A percentile compares a stretch with the other conserved stretches of the same genome.
These are phyloP conservation scores for Aporophyla lueneburgensis DNA, from an alignment of 2,888 invertebrate genomes.

Conservation along the genomic window DNA sequence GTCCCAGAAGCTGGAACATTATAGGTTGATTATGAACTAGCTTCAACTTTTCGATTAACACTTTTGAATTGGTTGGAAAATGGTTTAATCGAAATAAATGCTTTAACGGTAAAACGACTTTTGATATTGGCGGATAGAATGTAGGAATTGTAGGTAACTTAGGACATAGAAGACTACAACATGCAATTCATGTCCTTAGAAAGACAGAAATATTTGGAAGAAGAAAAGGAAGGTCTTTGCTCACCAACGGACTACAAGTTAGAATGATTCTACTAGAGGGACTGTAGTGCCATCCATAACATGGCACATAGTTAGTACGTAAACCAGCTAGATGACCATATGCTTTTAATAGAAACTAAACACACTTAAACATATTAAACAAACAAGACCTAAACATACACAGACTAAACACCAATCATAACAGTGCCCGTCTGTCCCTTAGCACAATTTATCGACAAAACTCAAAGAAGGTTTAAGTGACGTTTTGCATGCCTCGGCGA, in stretches of 20 bases:
- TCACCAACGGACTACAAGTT: too few species aligned
- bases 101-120: not conserved
- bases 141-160: not conserved
- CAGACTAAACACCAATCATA: conserved; percentile 9
- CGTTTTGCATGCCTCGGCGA: conserved; percentile 39
- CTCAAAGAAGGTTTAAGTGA: conserved; percentile 15
- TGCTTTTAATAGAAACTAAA: not conserved
- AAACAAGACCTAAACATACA: not conserved
- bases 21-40: too few species aligned
- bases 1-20: too few species aligned
- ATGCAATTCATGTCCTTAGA: not conserved
- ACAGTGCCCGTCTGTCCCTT: conserved; percentile 14
- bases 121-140: not conserved
- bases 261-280: not conserved
- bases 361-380: not conserved
- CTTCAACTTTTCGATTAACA: too few species aligned
- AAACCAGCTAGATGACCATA: not conserved
- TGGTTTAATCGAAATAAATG: too few species aligned
- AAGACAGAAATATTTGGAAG: not conserved
- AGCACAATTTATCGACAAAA: conserved; percentile 36
- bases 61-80: too few species aligned
- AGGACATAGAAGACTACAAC: not conserved
- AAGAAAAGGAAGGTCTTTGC: not conserved
- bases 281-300: not conserved
- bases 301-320: not conserved